These are phyloP conservation scores for Notoglanidium macrostoma DNA, from an alignment of 2,797 vertebrate genomes.

Conservation along the genomic window DNA sequence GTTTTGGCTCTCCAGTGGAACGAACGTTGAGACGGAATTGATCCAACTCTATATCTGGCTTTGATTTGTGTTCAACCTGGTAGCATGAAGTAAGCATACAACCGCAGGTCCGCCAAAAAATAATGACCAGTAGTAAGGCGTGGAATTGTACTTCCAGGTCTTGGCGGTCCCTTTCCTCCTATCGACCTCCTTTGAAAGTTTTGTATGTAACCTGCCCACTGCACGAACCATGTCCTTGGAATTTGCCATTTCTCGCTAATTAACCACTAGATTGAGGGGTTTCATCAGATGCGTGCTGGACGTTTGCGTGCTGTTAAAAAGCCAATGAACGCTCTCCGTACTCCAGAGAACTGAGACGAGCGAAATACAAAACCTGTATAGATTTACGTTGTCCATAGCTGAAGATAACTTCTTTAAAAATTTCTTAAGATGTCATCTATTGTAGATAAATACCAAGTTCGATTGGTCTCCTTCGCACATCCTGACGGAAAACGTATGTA, in stretches of 20 bases:
- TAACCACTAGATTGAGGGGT: neutral
- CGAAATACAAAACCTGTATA: neutral
- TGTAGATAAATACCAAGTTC: neutral
- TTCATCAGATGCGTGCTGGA: neutral
- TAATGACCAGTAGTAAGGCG: neutral
- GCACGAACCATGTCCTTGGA: neutral
- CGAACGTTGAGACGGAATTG: neutral
- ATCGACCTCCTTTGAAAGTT: neutral
- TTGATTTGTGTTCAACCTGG: neutral
- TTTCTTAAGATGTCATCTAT: neutral
- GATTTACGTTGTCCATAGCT: neutral
- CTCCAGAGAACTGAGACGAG: neutral
- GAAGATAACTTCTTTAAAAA: neutral
- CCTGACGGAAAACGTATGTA: neutral
- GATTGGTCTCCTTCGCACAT: neutral
- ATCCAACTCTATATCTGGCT: neutral
- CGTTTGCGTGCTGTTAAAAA: neutral
- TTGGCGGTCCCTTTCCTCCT: neutral
- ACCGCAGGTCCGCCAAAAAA: neutral
- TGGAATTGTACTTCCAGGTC: neutral
- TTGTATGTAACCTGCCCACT: neutral
- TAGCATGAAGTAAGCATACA: neutral
- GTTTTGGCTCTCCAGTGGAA: neutral
- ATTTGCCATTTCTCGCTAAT: neutral
- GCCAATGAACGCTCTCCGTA: neutral